Base-by-base conservation (phyloP, 2,113 vertebrate species). In the Scophthalmus maximus region DNA sequence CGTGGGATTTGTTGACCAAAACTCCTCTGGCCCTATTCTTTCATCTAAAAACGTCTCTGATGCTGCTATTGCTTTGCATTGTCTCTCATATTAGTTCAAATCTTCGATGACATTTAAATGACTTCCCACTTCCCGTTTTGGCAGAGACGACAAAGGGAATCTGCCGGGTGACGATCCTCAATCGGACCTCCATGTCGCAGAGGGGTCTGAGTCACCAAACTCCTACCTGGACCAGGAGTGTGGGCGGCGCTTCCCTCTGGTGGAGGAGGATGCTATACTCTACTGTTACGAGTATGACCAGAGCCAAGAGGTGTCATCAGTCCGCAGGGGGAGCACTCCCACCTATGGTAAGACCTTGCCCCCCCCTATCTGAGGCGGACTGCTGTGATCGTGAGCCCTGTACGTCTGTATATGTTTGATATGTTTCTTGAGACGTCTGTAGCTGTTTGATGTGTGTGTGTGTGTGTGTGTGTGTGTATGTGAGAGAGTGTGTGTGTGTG, bases 271-370 rank as follows among this genome's bases (percentile, higher is more conserved):
- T 79, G 92, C 97, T 12, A 94, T 99, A 75, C 90, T 98, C 0
- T 98, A 97, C 85, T 98, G 98, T 90, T 99, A 99, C 53, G 97
- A 99, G 84, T 99, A 98, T 50, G 97, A 99, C 79, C 97, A 98
- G 77, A 96, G 95, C 93, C 95, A 95, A 82, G 93, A 95, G 68
- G 94, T 93, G 53, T 94, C 96, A 60, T 96, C 96, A 55, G 94
- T 95, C 64, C 95, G 95, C 84, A 94, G 97, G 78, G 97, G 96
- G 87, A 96, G 95, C 92, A 98, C 96, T 23, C 96, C 96, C 2
- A 98, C 98, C 27, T 99, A 98, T 69, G 97, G 98, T 99, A 95
- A 78, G 83, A 69, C 68, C 63, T 56, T 8, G 4, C 11, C 29
- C 10, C 44, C 30, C 15, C 38, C n/a, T 26, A 5, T 15, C 42